A percentile compares a stretch with the other conserved stretches of the same genome.
Evolutionary conservation across 2,888 invertebrate genomes (phyloP).

Genomic region (Lagria hirta): DNA sequence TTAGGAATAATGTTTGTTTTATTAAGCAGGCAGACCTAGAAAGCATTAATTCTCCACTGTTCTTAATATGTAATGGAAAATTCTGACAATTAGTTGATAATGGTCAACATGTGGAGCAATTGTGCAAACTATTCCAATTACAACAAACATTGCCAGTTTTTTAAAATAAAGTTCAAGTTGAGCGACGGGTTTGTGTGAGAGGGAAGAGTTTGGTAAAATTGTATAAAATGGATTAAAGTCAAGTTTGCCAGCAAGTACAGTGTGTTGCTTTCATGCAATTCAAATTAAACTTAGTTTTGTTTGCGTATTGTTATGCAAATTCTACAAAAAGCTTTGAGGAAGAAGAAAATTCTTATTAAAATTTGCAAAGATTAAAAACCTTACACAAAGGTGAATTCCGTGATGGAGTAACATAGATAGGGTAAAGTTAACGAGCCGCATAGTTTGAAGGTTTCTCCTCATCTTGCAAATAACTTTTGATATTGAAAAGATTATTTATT

Average conservation of each 20-base stretch:
- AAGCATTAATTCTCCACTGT: too few relatives aligned
- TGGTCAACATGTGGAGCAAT: conserved; percentile 3
- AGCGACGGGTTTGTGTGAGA: conserved; percentile 11
- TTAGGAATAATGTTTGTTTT: too few relatives aligned
- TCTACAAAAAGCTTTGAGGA: not conserved
- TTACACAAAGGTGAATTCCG: conserved; percentile 17
- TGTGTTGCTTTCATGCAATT: conserved; percentile 19
- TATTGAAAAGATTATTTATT: conserved; percentile 36
- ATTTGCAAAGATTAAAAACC: conserved; percentile 1
- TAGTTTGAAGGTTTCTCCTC: conserved; percentile 10
- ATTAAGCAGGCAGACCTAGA: too few relatives aligned
- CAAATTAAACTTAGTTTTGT: conserved; percentile 17
- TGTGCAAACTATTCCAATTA: conserved; percentile 24
- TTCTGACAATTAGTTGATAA: conserved; percentile 5
- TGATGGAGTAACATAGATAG: conserved; percentile 9
- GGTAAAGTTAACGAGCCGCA: conserved; percentile 14
- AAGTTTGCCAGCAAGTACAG: conserved; percentile 20
- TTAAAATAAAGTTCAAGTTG: conserved; percentile 15
- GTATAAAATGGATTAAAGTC: conserved; percentile 14
- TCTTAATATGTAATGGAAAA: too few relatives aligned
- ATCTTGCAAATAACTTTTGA: conserved; percentile 24
- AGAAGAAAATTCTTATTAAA: not conserved
- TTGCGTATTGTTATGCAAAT: conserved; percentile 7
- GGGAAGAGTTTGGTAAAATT: conserved; percentile 10
- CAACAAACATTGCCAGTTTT: conserved; percentile 16